Conservation (phyloP, 2,113 vertebrate species). For the Aegithalos caudatus region DNA sequence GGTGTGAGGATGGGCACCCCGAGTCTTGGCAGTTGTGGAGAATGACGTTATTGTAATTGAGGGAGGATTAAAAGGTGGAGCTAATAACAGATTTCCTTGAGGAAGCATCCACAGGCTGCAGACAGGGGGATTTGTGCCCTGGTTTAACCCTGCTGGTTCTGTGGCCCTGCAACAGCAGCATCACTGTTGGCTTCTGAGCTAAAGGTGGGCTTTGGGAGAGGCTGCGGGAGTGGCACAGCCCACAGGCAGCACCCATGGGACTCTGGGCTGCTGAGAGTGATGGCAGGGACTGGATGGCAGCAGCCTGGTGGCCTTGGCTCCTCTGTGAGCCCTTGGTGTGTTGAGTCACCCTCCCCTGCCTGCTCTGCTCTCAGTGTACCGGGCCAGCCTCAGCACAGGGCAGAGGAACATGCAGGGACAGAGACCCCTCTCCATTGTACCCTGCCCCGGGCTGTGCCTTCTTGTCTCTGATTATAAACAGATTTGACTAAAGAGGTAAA, state of each 20-base stretch:
- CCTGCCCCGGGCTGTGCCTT: conserved; percentile 25
- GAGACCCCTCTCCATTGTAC: fast-evolving
- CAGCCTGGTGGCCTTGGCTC: background rate
- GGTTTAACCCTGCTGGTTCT: background rate
- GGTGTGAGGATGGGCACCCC: background rate
- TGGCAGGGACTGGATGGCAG: no score
- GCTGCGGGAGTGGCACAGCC: background rate
- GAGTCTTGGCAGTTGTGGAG: background rate
- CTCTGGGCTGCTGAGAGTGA: background rate
- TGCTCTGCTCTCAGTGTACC: fast-evolving
- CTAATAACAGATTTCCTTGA: background rate
- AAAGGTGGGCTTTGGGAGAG: background rate
- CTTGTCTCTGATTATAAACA: conserved; percentile 72
- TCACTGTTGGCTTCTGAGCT: background rate
- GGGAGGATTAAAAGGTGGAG: conserved; percentile 2
- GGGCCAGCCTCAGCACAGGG: fast-evolving
- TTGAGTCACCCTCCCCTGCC: background rate
- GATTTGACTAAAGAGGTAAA: conserved; percentile 77
- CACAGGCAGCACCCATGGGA: background rate
- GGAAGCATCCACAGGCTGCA: background rate
- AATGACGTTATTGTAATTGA: background rate
- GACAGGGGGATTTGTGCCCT: background rate
- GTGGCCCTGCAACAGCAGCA: background rate
- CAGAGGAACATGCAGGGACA: fast-evolving
- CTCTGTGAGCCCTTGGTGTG: fast-evolving